These are phyloP conservation scores for Hoplodrina blanda DNA, from an alignment of 2,888 invertebrate species.

Conservation along the genomic window DNA sequence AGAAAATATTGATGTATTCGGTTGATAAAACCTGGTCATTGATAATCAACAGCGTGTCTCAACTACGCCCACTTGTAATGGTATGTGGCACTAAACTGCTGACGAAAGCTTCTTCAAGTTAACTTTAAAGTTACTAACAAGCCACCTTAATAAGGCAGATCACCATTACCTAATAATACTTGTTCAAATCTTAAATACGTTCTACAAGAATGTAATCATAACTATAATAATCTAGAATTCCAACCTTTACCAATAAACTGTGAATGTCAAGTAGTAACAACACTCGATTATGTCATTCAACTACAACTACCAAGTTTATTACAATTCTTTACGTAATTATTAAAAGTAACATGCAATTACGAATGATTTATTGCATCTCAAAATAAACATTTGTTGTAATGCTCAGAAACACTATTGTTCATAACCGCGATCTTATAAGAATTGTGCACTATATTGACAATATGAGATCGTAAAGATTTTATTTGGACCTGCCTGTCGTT, in stretches of 20 bases:
- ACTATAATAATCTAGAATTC: slow-evolving; percentile 36
- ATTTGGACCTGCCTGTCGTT: slow-evolving; percentile 18
- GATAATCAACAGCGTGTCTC: slow-evolving; percentile 48
- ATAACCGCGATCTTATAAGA: slow-evolving; percentile 25
- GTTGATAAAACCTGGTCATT: slow-evolving; percentile 50
- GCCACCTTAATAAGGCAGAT: not conserved
- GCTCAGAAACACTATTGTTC: slow-evolving; percentile 38
- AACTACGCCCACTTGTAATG: slow-evolving; percentile 45
- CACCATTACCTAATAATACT: not conserved
- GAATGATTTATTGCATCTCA: slow-evolving; percentile 54
- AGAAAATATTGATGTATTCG: slow-evolving; percentile 55
- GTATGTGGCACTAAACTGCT: slow-evolving; percentile 52
- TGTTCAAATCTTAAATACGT: slow-evolving; percentile 3
- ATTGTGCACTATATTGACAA: slow-evolving; percentile 41
- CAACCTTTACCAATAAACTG: slow-evolving; percentile 41
- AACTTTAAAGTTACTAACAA: slow-evolving; percentile 9
- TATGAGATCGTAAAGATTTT: slow-evolving; percentile 39
- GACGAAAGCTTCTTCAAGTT: slow-evolving; percentile 50
- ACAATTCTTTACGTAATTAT: slow-evolving; percentile 57
- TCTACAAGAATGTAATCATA: slow-evolving; percentile 9
- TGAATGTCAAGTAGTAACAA: slow-evolving; percentile 34
- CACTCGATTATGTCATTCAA: slow-evolving; percentile 61
- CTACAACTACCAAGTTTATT: slow-evolving; percentile 41
- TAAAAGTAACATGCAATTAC: slow-evolving; percentile 49
- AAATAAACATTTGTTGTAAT: slow-evolving; percentile 51